phyloP scores from a whole-genome alignment of 2,113 vertebrate genomes.

The Cyprinodon variegatus region DNA sequence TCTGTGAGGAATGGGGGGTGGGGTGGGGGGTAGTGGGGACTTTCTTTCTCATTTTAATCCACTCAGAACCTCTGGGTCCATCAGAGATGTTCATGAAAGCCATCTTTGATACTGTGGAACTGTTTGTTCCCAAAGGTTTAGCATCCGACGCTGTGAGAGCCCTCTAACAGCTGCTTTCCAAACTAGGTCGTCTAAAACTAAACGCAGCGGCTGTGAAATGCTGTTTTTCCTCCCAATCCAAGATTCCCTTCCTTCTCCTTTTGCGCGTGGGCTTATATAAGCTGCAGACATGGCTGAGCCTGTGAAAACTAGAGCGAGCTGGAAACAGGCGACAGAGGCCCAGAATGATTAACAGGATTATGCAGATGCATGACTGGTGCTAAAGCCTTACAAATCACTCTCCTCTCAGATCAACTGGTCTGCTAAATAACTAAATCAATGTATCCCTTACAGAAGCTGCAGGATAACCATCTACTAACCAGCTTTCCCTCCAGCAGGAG shows the following conservation, averaged over 20 bases:
- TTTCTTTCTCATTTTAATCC: constrained; percentile 2
- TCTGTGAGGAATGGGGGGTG: constrained; percentile 42
- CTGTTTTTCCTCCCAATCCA: constrained; percentile 7
- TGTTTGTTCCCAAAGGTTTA: not conserved
- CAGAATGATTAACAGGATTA: constrained; percentile 48
- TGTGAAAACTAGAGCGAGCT: constrained; percentile 2
- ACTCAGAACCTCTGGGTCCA: constrained; percentile 4
- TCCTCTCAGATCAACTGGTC: constrained; percentile 16
- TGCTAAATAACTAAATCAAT: constrained; percentile 27
- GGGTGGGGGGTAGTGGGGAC: constrained; percentile 5
- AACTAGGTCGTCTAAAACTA: constrained; percentile 24
- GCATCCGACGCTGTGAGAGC: not conserved
- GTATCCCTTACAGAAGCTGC: constrained; percentile 9
- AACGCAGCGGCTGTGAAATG: constrained; percentile 22
- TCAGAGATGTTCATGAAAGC: not conserved
- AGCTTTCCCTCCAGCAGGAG: not conserved
- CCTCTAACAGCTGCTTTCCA: constrained; percentile 1
- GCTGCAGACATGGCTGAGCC: constrained; percentile 24
- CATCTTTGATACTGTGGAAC: constrained; percentile 6
- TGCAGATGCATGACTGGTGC: constrained; percentile 35
- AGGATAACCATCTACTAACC: not conserved
- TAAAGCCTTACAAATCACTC: constrained; percentile 20
- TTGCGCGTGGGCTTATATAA: constrained; percentile 38
- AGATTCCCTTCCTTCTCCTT: constrained; percentile 32
- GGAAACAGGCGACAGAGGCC: constrained; percentile 8